Evolutionary conservation across 2,888 invertebrate species (phyloP), one percentile per base, ranked within the genome.

Genomic region (Leptopilina drosophilae): DNA sequence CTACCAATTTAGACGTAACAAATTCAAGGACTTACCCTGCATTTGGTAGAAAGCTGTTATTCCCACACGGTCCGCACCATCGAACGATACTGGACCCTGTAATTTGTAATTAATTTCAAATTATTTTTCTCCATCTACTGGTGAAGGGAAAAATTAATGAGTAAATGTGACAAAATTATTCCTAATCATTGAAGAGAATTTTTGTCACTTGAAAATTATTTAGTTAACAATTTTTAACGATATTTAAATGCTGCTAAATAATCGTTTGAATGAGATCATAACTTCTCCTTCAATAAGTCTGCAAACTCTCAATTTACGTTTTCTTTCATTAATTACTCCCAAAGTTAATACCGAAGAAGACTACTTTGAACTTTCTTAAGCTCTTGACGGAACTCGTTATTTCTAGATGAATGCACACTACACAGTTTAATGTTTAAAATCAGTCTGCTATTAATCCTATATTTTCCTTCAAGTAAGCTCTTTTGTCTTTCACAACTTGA

Each of bases 81-180:
- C 95, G 90, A 98, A 98, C 1, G 96, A 96, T 0, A 98, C 95
- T 3, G 97, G 97, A 42, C 98, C 98, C 98, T 98, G 92, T 65
- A 93, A 90, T 82, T 33, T 81, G 81, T 64, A 78, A 75, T 76
- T 73, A 33, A 73, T 73, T 69, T 42, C 42, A 8, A 33, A 33
- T 33, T 33, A 33, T 7, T 42, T 1, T 42, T 42, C 20, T 42
- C 8, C 42, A 42, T 42, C 42, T 5, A 42, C 42, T 42, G 33
- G 33, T 33, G 3, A 33, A 33, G 3, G 33, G 3, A 33, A 33
- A 33, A 33, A 33, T 33, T 3, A 33, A 33, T 33, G 5, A 33
- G 33, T 33, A 33, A 4, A 33, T 33, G 3, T 33, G 5, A 33
- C 33, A 5, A 4, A 33, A 33, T 33, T 33, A 33, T 33, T 33